Evolutionary conservation across 1,140 invertebrate genomes (phyloP), one percentile per base, ranked within the genome.

Genomic region (Achroia grisella): DNA sequence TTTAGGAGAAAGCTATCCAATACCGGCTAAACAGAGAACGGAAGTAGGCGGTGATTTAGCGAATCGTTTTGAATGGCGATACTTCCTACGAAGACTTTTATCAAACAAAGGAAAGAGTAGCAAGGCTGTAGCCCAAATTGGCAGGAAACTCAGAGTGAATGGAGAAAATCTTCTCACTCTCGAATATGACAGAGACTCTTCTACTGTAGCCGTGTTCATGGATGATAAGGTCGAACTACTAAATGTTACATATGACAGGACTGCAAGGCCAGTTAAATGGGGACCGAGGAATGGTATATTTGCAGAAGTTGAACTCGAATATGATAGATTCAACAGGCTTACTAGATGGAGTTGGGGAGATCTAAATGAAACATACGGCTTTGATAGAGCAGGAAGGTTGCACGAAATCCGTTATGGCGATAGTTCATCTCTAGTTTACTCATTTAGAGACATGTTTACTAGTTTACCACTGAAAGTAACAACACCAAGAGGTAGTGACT

Each of bases 61-160:
- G 0, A 98, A 98, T 71, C 89, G 95, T 47, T 95, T 98, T 52
- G 96, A 98, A 85, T 98, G 97, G 97, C 89, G 95, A 31, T 98
- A 98, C 75, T 96, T 95, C 76, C 83, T 95, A 12, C 77, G 93
- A 32, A 90, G 91, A 45, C 79, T 90, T 10, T 90, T 91, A 58
- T 89, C 89, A 1, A 89, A 88, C 53, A 86, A 90, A 58, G 88
- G 89, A 44, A 90, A 90, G 55, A 81, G 87, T 36, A 84, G 76
- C 44, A 93, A 93, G 72, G 83, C 89, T 0, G 89, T 95, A 1
- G 91, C 92, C 0, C 93, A 96, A 85, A 92, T 96, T 17, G 95
- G 94, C 8, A 89, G 93, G 27, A 94, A 94, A 71, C 80, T 97
- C 12, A 84, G 94, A 36, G 93, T 97, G 0, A 97, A 98, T 65